Conservation (phyloP, 2,797 vertebrate species). For the Rhadinocentrus ornatus region DNA sequence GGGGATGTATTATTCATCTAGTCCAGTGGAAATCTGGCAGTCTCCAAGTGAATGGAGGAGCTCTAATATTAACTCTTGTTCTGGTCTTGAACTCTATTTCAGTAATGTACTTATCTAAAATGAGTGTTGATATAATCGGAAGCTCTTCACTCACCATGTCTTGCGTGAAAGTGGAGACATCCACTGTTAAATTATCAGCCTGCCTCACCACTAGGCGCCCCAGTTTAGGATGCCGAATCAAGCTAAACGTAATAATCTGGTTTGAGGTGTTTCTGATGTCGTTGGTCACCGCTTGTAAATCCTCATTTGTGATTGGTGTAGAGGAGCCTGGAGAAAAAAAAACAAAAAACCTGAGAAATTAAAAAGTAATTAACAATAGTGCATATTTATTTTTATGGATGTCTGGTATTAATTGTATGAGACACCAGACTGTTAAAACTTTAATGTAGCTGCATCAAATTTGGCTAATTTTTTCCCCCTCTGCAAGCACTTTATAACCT, state of each 20-base stretch:
- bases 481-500: conserved; percentile 38
- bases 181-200: conserved; percentile 78
- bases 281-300: conserved; percentile 88
- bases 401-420: conserved; percentile 7
- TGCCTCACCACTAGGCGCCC: conserved; percentile 83
- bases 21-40: conserved; percentile 38
- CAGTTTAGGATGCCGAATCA: conserved; percentile 83
- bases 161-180: conserved; percentile 88
- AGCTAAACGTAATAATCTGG: conserved; percentile 84
- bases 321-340: conserved; percentile 78
- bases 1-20: conserved; percentile 66
- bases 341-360: neutral
- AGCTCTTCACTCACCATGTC: conserved; percentile 86
- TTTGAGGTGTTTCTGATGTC: conserved; percentile 81
- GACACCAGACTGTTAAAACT: conserved; percentile 16
- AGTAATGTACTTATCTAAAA: neutral
- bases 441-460: conserved; percentile 24
- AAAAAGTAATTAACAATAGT: neutral
- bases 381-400: neutral
- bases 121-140: neutral
- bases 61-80: conserved; percentile 3
- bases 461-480: conserved; percentile 20
- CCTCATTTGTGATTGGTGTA: conserved; percentile 80
- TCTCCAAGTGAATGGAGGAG: conserved; percentile 26
- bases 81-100: neutral